phyloP scores from a whole-genome alignment of 2,797 vertebrate genomes.

The Delichon dasypus region DNA sequence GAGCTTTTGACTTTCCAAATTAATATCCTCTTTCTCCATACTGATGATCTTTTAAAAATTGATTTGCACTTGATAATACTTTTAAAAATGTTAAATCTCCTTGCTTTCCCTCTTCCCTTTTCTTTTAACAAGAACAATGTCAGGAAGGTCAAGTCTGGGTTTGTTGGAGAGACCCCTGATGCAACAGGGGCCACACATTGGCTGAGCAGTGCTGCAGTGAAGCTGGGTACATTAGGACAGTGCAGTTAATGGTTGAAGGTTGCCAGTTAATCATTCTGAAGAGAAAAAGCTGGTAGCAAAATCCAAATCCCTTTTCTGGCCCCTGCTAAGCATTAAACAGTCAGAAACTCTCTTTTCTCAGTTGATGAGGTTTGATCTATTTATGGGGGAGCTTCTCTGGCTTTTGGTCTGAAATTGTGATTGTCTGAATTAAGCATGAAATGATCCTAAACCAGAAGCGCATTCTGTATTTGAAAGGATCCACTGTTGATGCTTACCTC shows the following conservation, averaged over 20 bases:
- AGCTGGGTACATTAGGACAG: background rate
- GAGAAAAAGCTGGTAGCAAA: conserved; percentile 23
- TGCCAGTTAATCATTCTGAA: conserved; percentile 15
- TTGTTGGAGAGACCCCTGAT: conserved; percentile 36
- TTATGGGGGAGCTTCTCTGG: background rate
- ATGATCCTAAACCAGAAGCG: background rate
- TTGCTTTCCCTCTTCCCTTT: background rate
- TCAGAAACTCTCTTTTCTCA: background rate
- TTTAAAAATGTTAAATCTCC: background rate
- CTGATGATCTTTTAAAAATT: background rate
- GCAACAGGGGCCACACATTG: background rate
- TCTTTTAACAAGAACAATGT: conserved; percentile 25
- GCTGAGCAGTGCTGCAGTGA: background rate
- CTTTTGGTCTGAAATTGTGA: background rate
- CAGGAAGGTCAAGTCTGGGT: conserved; percentile 63
- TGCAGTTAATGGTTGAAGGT: conserved; percentile 2
- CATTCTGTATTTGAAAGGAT: background rate
- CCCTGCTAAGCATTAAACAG: background rate
- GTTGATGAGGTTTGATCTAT: background rate
- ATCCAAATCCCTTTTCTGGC: background rate
- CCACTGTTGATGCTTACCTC: background rate
- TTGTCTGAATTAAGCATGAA: background rate
- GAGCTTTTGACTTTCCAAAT: background rate
- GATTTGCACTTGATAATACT: background rate
- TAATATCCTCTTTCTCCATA: background rate